Conservation (phyloP, 2,113 vertebrate species). For the Alethe diademata region DNA sequence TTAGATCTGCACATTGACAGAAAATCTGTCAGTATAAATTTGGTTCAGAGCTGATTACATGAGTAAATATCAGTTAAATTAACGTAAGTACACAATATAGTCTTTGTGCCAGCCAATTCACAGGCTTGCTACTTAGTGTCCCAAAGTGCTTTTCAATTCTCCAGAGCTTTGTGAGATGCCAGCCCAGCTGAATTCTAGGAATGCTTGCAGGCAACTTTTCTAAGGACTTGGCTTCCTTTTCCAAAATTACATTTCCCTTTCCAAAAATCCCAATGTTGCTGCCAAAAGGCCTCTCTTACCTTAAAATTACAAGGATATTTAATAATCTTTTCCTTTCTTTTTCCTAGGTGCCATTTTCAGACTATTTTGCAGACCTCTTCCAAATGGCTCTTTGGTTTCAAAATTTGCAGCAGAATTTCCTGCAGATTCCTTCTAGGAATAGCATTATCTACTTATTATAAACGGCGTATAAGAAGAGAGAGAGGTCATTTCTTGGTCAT, state of each 20-base stretch:
- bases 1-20: not conserved
- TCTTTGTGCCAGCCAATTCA: not conserved
- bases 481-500: not conserved
- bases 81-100: not conserved
- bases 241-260: not conserved
- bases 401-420: not conserved
- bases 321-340: not conserved
- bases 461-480: not conserved
- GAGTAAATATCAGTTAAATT: not conserved
- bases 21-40: not conserved
- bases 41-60: not conserved
- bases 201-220: not conserved
- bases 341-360: not conserved
- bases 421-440: not conserved
- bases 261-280: not conserved
- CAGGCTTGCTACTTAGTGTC: not conserved
- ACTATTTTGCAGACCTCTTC: not conserved
- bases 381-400: not conserved
- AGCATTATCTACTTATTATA: not conserved
- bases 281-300: not conserved
- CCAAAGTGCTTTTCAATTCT: not conserved
- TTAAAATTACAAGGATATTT: not conserved
- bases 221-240: not conserved
- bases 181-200: constrained; percentile 9
- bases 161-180: not conserved